Evolutionary conservation across 2,113 vertebrate genomes (phyloP), one percentile per base, ranked within the genome.

Genomic region (Chloropsis cyanopogon): DNA sequence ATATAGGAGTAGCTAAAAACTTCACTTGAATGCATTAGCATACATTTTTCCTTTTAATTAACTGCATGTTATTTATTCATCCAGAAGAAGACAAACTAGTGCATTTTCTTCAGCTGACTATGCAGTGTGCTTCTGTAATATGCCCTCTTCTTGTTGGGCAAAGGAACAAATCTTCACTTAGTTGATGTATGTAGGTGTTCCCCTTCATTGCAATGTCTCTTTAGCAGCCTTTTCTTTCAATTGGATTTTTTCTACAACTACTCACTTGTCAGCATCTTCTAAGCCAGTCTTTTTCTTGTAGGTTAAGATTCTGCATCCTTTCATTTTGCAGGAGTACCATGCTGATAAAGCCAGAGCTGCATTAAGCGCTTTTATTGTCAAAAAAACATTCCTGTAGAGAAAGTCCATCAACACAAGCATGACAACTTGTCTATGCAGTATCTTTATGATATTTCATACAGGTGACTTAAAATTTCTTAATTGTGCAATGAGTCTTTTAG

Each of bases 41-140:
- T 92, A 71, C 29, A 84, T 92, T 93, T 92, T 88, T 83, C 52
- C 60, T 91, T 63, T 90, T 92, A 88, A 93, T 95, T 92, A 93
- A 84, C 75, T 75, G 25, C 52, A 49, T 49, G 79, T 49, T 94
- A 93, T 90, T 90, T 94, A 90, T 90, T 88, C 56, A 81, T 54
- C 76, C 87, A 71, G 71, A 44, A 82, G 44, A 84, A 89, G 49
- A 66, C 79, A 92, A 88, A 63, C n/a, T 6, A 81, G 47, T 56
- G 23, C 33, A 28, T 71, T 93, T 93, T 54, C 86, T 72, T 85
- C 75, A 87, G n/a, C 37, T 87, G 82, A 77, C 80, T 65, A 35
- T 35, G 24, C 53, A 60, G 35, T 9, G 26, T n/a, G 23, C 26
- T 82, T 68, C 83, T 68, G 68, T 47, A 50, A 56, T 41, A 75